Evolutionary conservation across 2,888 invertebrate species (phyloP).

Genomic region (Terebella lapidaria): DNA sequence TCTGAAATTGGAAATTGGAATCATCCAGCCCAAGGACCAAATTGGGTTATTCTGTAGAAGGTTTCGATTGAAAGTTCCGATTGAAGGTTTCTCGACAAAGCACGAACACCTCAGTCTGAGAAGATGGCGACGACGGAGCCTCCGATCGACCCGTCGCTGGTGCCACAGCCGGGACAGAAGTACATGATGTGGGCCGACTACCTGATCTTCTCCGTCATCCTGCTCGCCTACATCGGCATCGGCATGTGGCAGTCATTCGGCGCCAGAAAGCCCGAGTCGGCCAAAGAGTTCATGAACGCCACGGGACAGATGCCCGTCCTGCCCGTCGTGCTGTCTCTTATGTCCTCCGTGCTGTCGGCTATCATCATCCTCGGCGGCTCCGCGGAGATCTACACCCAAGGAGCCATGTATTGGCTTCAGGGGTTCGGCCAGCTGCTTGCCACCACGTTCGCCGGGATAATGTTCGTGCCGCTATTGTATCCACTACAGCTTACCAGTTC

Average conservation of each 20-base stretch:
- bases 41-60: no score
- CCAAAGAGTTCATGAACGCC: slow-evolving; percentile 2
- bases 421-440: slow-evolving; percentile 28
- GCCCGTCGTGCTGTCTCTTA: slow-evolving; percentile 8
- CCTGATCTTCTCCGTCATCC: neutral
- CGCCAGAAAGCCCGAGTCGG: neutral
- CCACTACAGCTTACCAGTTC: slow-evolving; percentile 34
- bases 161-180: neutral
- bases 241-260: neutral
- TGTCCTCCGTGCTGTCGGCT: slow-evolving; percentile 10
- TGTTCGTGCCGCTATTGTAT: slow-evolving; percentile 34
- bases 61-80: no score
- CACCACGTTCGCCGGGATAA: slow-evolving; percentile 25
- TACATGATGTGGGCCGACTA: slow-evolving; percentile 4
- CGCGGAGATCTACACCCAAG: slow-evolving; percentile 16
- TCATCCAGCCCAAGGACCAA: no score
- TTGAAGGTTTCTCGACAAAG: no score
- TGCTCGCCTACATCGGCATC: slow-evolving; percentile 1
- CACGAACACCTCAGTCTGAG: no score
- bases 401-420: slow-evolving; percentile 14
- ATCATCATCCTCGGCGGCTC: slow-evolving; percentile 13
- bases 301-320: slow-evolving; percentile 6
- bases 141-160: neutral
- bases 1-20: no score
- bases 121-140: neutral